Evolutionary conservation across 1,140 invertebrate genomes (phyloP), one percentile per base, ranked within the genome.

Genomic region (Aporrectodea caliginosa): DNA sequence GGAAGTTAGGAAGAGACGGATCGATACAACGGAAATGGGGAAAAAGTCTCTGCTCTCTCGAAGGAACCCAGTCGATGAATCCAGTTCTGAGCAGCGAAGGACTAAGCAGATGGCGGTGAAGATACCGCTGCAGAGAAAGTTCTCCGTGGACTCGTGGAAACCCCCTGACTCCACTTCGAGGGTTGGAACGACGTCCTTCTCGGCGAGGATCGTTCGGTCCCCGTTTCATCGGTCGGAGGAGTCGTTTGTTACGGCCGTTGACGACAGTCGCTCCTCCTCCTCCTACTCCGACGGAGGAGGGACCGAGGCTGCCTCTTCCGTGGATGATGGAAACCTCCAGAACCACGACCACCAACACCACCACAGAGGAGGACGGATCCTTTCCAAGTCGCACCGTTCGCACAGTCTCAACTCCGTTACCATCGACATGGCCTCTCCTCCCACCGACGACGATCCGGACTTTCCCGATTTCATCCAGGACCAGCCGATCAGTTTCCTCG

Each of bases 221-320:
- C n/a, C 43, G 43, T 22, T 58, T 58, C 43, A 58, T 58, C 43
- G 22, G 43, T 80, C 77, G 30, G 35, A 58, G 6, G 43, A 58
- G 79, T 78, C 22, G 78, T n/a, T 32, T 68, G 58, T 22, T 69
- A 78, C 70, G 75, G 77, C 77, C 30, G 22, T n/a, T 16, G 33
- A 0, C 27, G 81, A 82, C 35, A 76, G 83, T 35, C 86, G 87
- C 68, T 81, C 80, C 69, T 58, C 43, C 77, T n/a, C n/a, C n/a
- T n/a, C n/a, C n/a, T n/a, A n/a, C n/a, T n/a, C 84, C 22, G 84
- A 83, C 14, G 43, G 22, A 58, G 43, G 43, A 6, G 43, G 22
- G 43, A 58, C 43, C 6, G 43, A 58, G 43, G 43, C 6, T 6
- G n/a, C n/a, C n/a, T n/a, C n/a, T n/a, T n/a, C n/a, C n/a, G n/a